Percentiles rank a stretch among this genome's conserved stretches.
phyloP scores from a whole-genome alignment of 2,113 vertebrate genomes.

The Entosphenus tridentatus region DNA sequence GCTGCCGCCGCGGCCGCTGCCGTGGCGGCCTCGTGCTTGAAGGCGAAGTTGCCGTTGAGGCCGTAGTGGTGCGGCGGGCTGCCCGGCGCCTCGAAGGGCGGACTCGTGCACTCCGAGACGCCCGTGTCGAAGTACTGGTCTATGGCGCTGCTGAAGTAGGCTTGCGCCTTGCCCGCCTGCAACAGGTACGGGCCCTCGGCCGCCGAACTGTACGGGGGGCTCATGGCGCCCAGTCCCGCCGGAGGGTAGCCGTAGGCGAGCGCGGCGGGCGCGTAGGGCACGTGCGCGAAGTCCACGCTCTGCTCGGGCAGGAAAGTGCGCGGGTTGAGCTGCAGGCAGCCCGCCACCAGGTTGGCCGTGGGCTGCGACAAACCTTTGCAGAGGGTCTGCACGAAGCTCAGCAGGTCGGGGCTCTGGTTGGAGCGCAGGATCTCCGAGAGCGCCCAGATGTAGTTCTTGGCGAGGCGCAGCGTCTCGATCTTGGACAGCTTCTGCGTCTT shows the following conservation, averaged over 20 bases:
- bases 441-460: constrained; percentile 93
- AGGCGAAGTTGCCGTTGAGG: constrained; percentile 65
- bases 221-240: constrained; percentile 43
- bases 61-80: constrained; percentile 50
- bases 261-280: constrained; percentile 30
- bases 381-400: constrained; percentile 73
- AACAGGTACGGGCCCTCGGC: constrained; percentile 40
- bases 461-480: constrained; percentile 73
- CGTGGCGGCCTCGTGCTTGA: constrained; percentile 68
- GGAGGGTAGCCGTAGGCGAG: constrained; percentile 53
- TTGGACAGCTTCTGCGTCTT: constrained; percentile 93
- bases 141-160: constrained; percentile 33
- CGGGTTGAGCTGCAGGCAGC: constrained; percentile 59
- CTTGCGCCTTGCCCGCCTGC: constrained; percentile 43
- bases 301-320: constrained; percentile 38
- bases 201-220: constrained; percentile 69
- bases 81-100: constrained; percentile 65
- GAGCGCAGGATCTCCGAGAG: constrained; percentile 73
- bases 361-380: constrained; percentile 95
- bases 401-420: constrained; percentile 55
- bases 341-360: constrained; percentile 83
- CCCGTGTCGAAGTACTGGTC: constrained; percentile 34
- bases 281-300: constrained; percentile 43
- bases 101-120: constrained; percentile 42
- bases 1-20: background rate